Evolutionary conservation across 64 coral and sea anemone species (phyloP).

Genomic region (Astreopora myriophthalma): DNA sequence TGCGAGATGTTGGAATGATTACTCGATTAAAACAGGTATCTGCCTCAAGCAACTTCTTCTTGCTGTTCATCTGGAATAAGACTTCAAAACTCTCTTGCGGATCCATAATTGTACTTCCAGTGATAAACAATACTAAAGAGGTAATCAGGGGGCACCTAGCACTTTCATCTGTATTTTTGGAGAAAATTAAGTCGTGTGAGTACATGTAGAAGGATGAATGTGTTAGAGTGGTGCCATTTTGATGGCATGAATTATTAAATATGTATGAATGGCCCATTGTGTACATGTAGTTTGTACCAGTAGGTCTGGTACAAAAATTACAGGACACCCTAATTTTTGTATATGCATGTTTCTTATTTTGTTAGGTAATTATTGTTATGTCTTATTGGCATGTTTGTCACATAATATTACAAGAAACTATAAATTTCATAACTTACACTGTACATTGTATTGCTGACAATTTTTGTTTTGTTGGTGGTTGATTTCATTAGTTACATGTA

Average conservation of each 20-base stretch:
- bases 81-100: conserved; percentile 33
- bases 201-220: no score
- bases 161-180: neutral
- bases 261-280: no score
- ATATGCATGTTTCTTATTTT: no score
- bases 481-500: no score
- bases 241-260: no score
- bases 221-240: neutral
- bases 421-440: neutral
- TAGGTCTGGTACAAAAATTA: no score
- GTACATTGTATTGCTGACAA: no score
- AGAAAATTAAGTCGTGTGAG: neutral
- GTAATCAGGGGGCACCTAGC: conserved; percentile 12
- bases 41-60: conserved; percentile 17
- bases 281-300: no score
- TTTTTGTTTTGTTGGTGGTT: no score
- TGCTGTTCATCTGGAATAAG: neutral
- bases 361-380: neutral
- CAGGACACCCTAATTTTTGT: no score
- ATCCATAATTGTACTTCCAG: conserved; percentile 26
- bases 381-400: neutral
- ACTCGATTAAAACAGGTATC: conserved; percentile 60
- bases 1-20: conserved; percentile 2
- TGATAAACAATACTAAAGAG: conserved; percentile 40
- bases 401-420: neutral